A percentile compares a stretch with the other conserved stretches of the same genome.
phyloP scores from a whole-genome alignment of 2,888 invertebrate species.

The Philhelius pedissequus region DNA sequence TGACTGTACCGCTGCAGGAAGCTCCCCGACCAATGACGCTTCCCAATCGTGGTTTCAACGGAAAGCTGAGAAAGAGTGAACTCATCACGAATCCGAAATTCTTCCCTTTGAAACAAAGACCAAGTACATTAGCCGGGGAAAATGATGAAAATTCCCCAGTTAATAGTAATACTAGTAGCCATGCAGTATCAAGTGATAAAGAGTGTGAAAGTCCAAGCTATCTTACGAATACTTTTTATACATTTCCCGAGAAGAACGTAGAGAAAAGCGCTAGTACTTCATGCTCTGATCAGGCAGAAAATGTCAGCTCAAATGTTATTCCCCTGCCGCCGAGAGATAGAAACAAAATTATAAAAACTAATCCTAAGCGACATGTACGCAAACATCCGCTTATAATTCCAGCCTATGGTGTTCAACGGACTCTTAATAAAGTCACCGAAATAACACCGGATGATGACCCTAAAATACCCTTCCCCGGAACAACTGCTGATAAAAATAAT shows the following conservation, averaged over 20 bases:
- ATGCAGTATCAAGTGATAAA: constrained; percentile 64
- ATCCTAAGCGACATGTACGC: constrained; percentile 86
- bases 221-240: constrained; percentile 75
- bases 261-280: neutral
- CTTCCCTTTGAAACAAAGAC: constrained; percentile 45
- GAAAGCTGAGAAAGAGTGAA: constrained; percentile 73
- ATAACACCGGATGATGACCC: constrained; percentile 77
- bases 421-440: constrained; percentile 81
- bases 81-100: constrained; percentile 63
- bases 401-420: constrained; percentile 82
- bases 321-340: constrained; percentile 88
- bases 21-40: constrained; percentile 77
- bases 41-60: constrained; percentile 76
- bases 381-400: constrained; percentile 91
- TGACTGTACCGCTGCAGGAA: constrained; percentile 72
- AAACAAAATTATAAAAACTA: constrained; percentile 80
- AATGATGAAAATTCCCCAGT: constrained; percentile 69
- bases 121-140: constrained; percentile 44
- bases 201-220: constrained; percentile 78
- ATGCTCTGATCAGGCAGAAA: constrained; percentile 21
- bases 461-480: constrained; percentile 58
- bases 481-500: constrained; percentile 45
- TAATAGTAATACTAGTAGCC: constrained; percentile 43
- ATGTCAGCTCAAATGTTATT: constrained; percentile 81
- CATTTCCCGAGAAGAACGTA: constrained; percentile 73